A percentile compares a stretch with the other conserved stretches of the same genome.
phyloP scores from a whole-genome alignment of 2,888 invertebrate genomes.

The Macrophya annulata region DNA sequence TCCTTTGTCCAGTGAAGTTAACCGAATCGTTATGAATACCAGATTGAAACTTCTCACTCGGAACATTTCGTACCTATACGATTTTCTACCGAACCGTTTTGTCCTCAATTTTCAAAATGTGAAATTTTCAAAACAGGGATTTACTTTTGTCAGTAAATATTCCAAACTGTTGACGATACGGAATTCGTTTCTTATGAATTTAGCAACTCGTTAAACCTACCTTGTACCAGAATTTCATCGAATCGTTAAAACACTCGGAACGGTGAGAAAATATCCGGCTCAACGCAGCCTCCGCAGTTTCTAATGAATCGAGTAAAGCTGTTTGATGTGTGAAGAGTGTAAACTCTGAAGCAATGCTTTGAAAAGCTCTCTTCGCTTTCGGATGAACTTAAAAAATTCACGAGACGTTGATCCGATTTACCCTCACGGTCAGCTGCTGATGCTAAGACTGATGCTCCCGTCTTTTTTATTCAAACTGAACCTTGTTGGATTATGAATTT shows the following conservation, averaged over 20 bases:
- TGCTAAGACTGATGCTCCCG: conserved; percentile 8
- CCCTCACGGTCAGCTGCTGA: not conserved
- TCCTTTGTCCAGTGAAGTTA: conserved; percentile 40
- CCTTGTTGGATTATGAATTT: conserved; percentile 41
- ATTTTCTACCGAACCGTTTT: conserved; percentile 12
- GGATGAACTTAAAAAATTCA: conserved; percentile 27
- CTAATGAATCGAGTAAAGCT: not conserved
- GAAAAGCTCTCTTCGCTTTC: not conserved
- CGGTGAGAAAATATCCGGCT: not conserved
- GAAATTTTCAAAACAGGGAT: not conserved
- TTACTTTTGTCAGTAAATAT: not conserved
- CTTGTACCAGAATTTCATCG: not conserved
- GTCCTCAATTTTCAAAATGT: not conserved
- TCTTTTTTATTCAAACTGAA: conserved; percentile 28
- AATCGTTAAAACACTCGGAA: not conserved
- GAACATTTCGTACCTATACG: not conserved
- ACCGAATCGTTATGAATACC: conserved; percentile 48
- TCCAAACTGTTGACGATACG: not conserved
- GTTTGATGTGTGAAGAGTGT: not conserved
- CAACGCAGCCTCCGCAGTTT: not conserved
- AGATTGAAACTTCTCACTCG: conserved; percentile 51
- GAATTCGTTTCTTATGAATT: not conserved
- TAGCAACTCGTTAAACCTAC: not conserved
- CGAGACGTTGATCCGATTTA: conserved; percentile 37
- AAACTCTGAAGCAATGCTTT: not conserved